A percentile compares a stretch with the other conserved stretches of the same genome.
phyloP scores from a whole-genome alignment of 2,113 vertebrate species.

The Pyrgilauda ruficollis region DNA sequence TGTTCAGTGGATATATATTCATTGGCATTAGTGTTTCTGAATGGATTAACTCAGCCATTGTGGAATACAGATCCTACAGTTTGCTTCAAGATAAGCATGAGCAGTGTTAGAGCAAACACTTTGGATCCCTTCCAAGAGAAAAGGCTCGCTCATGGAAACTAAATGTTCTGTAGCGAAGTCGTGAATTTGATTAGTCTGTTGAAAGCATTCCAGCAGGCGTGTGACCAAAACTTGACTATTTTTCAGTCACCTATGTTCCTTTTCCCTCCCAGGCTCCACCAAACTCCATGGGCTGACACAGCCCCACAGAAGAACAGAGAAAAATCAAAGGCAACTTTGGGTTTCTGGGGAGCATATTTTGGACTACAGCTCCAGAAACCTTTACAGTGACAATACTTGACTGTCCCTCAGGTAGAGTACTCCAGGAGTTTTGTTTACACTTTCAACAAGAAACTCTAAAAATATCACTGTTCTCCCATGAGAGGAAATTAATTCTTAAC shows the following conservation, averaged over 20 bases:
- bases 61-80: not conserved
- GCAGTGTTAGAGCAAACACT: not conserved
- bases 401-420: not conserved
- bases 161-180: not conserved
- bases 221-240: not conserved
- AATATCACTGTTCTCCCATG: not conserved
- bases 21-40: conserved; percentile 15
- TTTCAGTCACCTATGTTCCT: not conserved
- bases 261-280: not conserved
- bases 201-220: not conserved
- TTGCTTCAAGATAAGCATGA: conserved; percentile 13
- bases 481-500: not conserved
- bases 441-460: not conserved
- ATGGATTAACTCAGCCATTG: not conserved
- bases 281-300: not conserved
- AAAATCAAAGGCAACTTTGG: not conserved
- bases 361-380: not conserved
- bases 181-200: conserved; percentile 22
- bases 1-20: not conserved
- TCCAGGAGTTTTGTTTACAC: not conserved
- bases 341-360: not conserved
- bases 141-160: not conserved
- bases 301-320: not conserved
- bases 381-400: not conserved
- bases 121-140: conserved; percentile 5